These are phyloP conservation scores for Poicephalus gulielmi DNA, from an alignment of 2,113 vertebrate species.

Conservation along the genomic window DNA sequence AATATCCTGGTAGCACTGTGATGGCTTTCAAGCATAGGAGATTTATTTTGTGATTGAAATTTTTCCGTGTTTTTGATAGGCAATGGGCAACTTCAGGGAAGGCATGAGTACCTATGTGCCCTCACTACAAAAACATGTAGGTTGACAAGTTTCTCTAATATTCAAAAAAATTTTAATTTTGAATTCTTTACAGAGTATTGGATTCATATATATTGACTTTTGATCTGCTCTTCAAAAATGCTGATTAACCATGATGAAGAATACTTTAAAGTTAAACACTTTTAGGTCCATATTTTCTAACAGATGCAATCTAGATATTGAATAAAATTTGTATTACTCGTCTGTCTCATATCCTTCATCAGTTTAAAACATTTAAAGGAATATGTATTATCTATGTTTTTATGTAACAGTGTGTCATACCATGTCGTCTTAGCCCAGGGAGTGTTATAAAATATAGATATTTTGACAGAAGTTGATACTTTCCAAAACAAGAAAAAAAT, in stretches of 20 bases:
- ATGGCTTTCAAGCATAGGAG: not conserved
- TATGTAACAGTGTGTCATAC: slow-evolving; percentile 2
- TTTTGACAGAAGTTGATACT: not conserved
- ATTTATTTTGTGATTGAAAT: slow-evolving; percentile 13
- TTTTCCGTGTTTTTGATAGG: slow-evolving; percentile 13
- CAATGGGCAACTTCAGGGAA: not conserved
- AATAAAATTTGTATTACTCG: slow-evolving; percentile 49
- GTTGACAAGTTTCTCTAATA: slow-evolving; percentile 17
- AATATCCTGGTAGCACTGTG: not conserved
- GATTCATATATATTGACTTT: not conserved
- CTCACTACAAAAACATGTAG: not conserved
- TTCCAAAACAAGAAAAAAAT: not conserved
- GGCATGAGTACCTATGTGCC: not conserved
- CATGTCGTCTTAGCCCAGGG: not conserved
- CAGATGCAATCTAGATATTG: slow-evolving; percentile 13
- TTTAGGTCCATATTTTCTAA: slow-evolving; percentile 50
- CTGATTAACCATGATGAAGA: slow-evolving; percentile 38
- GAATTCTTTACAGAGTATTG: not conserved
- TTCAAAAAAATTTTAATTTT: slow-evolving; percentile 35
- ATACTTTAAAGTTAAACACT: slow-evolving; percentile 39
- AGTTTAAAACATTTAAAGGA: slow-evolving; percentile 40
- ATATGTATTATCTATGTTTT: slow-evolving; percentile 41
- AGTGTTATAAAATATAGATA: not conserved
- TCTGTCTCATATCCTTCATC: slow-evolving; percentile 34
- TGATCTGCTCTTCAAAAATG: slow-evolving; percentile 53